Base-by-base conservation (phyloP, 2,797 vertebrate species). In the Parauchenoglanis ngamensis region DNA sequence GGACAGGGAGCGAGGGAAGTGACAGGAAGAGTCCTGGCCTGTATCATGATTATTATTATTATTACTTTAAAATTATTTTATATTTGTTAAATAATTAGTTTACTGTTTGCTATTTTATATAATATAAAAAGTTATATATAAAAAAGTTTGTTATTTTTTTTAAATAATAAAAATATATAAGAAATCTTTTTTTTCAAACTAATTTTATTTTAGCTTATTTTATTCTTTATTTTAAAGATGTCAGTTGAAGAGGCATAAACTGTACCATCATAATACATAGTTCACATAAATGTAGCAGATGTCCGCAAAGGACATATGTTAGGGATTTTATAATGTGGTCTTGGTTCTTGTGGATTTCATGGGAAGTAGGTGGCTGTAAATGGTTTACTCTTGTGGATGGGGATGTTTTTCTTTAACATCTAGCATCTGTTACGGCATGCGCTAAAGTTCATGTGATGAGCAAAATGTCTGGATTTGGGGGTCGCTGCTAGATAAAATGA, bases 271-370 rank as follows among this genome's bases (percentile, higher is more conserved):
- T 8, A 0, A 25, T 15, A 17, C 23, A 63, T 8, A 44, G 78
- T 80, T 44, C n/a, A 80, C 2, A n/a, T 80, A 46, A 80, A 63
- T 81, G 63, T 81, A 81, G 78, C 57, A 15, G 17, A 4, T 44
- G 35, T 44, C 78, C 35, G 1, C 35, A n/a, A 81, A 46, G 78
- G 46, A 61, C 35, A 63, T 46, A 63, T 61, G 57, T 78, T 68
- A 46, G 56, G 68, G 68, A 49, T 84, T 89, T 87, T 65, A 90
- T 85, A 82, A 44, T 56, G 79, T 82, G 86, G 83, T 75, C 57
- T 35, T 65, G 49, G 56, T 70, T 86, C 67, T 70, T 88, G 86
- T 78, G n/a, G 72, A 83, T 75, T 67, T 86, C 35, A 85, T 85
- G 40, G 79, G 31, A 75, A 59, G 54, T 76, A 40, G n/a, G 83